Base-by-base conservation (phyloP, 1,140 invertebrate genomes). In the Solen grandis region DNA sequence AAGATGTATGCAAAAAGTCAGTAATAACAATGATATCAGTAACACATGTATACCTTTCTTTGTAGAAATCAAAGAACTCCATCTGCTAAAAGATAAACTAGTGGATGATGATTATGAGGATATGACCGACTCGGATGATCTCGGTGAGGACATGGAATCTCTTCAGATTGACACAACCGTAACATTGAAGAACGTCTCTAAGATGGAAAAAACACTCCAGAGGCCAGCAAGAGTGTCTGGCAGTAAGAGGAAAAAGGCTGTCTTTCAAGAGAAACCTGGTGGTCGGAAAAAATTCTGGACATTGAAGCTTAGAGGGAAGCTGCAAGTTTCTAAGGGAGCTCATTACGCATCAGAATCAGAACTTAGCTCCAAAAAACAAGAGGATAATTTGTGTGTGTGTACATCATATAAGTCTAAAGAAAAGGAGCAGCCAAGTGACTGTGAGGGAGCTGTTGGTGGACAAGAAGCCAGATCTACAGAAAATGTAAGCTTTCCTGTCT, bases 201-300 rank as follows among this genome's bases (percentile, higher is more conserved):
- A 73, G 60, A 27, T 68, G 25, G 54, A n/a, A 27, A 63, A 59
- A 25, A 8, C 35, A 46, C 0, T 41, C 16, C 19, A 65, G 35
- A 33, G 41, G 36, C 31, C 46, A 31, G 22, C 78, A 77, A 66
- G 66, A 65, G 29, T 66, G 27, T 41, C 41, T 60, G 79, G 38
- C 5, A 75, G 41, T 36, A 79, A 82, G 59, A 33, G 79, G 41
- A 81, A 81, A 14, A 82, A 86, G 57, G 41, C 41, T 65, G 27
- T 27, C 19, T 33, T 81, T 31, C 63, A 27, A 22, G 65, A 78
- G 27, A 68, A 78, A 31, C 41, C 63, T 0, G 55, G 41, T 25
- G 38, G 54, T 5, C 66, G 78, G 46, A 90, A 89, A 70, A 88
- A 87, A 52, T 88, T 87, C 57, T 89, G 88, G 88, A 87, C 85